Evolutionary conservation across 2,888 invertebrate species (phyloP), one percentile per base, ranked within the genome.

Genomic region (Cenopis cana): DNA sequence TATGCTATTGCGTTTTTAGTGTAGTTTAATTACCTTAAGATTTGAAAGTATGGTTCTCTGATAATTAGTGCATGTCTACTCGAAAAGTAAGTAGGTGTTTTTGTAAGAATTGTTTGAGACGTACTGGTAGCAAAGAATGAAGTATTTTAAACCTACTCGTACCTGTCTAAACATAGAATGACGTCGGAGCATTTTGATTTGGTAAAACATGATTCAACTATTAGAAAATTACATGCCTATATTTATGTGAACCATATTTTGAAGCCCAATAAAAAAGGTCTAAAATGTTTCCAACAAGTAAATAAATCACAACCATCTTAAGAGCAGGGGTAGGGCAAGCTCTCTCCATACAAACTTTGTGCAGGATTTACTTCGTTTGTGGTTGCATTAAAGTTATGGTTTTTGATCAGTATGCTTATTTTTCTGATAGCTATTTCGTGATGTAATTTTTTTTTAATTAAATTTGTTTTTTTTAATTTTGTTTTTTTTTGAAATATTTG

Each of bases 1-100:
- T 29, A 64, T 72, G 57, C 54, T 59, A 24, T 64, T 38, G 46
- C 29, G 33, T 59, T 60, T 68, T 64, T 36, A 50, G 64, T 24
- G 36, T 46, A 46, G 38, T 49, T 55, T 71, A 67, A 61, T 61
- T n/a, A n/a, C n/a, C n/a, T n/a, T 66, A 66, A 66, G 60, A 66
- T 67, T 71, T 71, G 71, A 71, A 71, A 71, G 71, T 71, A 55
- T 71, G 61, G 70, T 60, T 49, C 65, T 36, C 55, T 18, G 38
- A 36, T 67, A 71, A 67, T 60, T 67, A 67, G 67, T 71, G 71
- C 71, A 41, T 71, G 61, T 70, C 66, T 66, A 18, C 18, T 54
- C 46, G 12, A 57, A 29, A 60, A 60, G 20, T 38, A 18, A 59
- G 54, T 60, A 14, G 10, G 50, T 52, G 69, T 12, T 49, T 49